Evolutionary conservation across 1,140 invertebrate genomes (phyloP), one percentile per base, ranked within the genome.

Genomic region (Drosophila varians): DNA sequence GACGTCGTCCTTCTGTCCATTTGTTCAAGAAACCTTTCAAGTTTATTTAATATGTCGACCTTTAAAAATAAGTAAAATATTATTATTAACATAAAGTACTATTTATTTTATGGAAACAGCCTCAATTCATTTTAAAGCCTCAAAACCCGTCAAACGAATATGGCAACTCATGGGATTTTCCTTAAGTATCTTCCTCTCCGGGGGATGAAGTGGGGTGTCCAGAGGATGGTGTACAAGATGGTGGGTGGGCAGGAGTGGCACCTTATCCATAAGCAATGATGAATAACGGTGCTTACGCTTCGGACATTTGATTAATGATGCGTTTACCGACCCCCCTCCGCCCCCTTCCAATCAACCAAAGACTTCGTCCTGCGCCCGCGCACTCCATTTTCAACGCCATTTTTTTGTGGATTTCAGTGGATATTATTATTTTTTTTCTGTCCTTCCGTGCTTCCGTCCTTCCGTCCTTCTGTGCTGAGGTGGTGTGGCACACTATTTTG

Each of bases 251-350:
- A 18, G 78, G 26, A 45, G n/a, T n/a, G 47, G 53, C 56, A 68
- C 70, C 69, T 74, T 75, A 60, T 77, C 73, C 82, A 74, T 74
- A 74, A 75, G 72, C 82, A 87, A 87, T 90, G 87, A 90, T 90
- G 82, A 90, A 90, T 90, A 89, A 89, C 86, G 72, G 78, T 87
- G 87, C 80, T 89, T 88, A 89, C 77, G 87, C 68, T 69, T 60
- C 71, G 87, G 87, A 90, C 87, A 87, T 90, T 90, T 90, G 89
- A 90, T 90, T 90, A 90, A 90, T 90, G 89, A 90, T 90, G 89
- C 84, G 86, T 90, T 90, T 83, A 89, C 74, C 77, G 70, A 66
- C 69, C 64, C 52, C 58, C 28, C 46, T 18, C 4, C 7, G 3
- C 2, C 34, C 23, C 8, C 19, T 3, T 40, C 49, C 45, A 43